These are phyloP conservation scores for Aproaerema taeniolella DNA, from an alignment of 2,888 invertebrate species.

Conservation along the genomic window DNA sequence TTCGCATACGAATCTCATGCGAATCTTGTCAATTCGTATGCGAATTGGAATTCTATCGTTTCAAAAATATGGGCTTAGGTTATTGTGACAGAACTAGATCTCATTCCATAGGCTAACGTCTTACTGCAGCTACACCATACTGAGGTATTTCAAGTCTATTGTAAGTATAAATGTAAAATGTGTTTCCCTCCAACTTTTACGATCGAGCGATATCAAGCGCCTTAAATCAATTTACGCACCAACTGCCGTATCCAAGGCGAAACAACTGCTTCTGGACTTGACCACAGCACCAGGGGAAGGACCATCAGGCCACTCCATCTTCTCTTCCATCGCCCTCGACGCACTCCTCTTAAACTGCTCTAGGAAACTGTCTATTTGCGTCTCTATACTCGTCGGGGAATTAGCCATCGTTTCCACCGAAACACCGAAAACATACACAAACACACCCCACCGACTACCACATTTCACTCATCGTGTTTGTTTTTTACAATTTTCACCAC, in stretches of 20 bases:
- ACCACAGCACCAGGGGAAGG: conserved; percentile 63
- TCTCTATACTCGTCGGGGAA: conserved; percentile 85
- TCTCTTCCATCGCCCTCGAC: conserved; percentile 84
- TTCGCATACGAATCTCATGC: no score
- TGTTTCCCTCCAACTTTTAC: neutral
- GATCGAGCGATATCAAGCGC: no score
- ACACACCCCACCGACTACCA: conserved; percentile 39
- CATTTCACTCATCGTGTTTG: conserved; percentile 41
- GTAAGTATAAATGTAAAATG: neutral
- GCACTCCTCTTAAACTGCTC: conserved; percentile 89
- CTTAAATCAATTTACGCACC: conserved; percentile 42
- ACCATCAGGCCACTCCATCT: conserved; percentile 72
- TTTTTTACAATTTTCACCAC: conserved; percentile 27
- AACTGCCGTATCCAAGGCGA: conserved; percentile 58
- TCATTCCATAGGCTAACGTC: no score
- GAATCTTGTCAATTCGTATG: no score
- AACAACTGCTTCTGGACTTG: conserved; percentile 72
- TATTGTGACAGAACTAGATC: no score
- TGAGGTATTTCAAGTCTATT: no score
- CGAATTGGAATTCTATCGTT: no score
- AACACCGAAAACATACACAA: conserved; percentile 72
- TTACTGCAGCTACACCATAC: no score
- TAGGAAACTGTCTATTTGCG: conserved; percentile 90
- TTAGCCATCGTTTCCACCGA: conserved; percentile 78
- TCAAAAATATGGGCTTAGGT: no score